Conservation (phyloP, 2,797 vertebrate genomes). For the Perdix hodgsoniae region DNA sequence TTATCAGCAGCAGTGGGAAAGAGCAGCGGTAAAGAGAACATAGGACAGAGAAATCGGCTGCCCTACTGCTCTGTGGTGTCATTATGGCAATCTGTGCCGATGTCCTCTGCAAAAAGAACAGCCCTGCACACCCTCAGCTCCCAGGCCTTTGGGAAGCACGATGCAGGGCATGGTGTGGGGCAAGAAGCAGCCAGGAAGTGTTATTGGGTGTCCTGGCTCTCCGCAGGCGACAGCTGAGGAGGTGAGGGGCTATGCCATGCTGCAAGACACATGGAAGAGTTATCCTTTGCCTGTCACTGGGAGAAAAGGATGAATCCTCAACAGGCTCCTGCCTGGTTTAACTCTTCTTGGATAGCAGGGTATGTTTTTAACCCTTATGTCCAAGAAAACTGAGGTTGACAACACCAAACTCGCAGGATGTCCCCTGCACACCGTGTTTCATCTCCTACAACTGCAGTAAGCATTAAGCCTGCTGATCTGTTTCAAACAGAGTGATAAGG, state of each 20-base stretch:
- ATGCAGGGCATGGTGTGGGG: not conserved
- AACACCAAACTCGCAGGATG: not conserved
- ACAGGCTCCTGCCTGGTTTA: not conserved
- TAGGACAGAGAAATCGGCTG: not conserved
- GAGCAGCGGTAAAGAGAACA: not conserved
- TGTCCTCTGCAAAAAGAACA: not conserved
- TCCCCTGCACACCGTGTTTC: not conserved
- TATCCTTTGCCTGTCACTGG: not conserved
- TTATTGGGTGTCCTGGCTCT: not conserved
- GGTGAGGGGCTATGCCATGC: not conserved
- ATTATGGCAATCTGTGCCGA: not conserved
- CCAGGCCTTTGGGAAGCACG: not conserved
- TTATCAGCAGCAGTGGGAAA: not conserved
- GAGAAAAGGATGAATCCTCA: not conserved
- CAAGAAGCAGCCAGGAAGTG: not conserved
- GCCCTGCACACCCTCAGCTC: not conserved
- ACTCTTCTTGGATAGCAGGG: not conserved
- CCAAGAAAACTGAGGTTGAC: not conserved
- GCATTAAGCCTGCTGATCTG: not conserved
- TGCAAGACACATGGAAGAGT: not conserved
- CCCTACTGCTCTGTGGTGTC: not conserved
- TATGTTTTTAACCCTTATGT: not conserved
- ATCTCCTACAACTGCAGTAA: not conserved
- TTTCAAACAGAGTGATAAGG: conserved; percentile 5
- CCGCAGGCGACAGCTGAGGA: not conserved